These are phyloP conservation scores for Ginglymostoma cirratum DNA, from an alignment of 2,113 vertebrate species.

Conservation along the genomic window DNA sequence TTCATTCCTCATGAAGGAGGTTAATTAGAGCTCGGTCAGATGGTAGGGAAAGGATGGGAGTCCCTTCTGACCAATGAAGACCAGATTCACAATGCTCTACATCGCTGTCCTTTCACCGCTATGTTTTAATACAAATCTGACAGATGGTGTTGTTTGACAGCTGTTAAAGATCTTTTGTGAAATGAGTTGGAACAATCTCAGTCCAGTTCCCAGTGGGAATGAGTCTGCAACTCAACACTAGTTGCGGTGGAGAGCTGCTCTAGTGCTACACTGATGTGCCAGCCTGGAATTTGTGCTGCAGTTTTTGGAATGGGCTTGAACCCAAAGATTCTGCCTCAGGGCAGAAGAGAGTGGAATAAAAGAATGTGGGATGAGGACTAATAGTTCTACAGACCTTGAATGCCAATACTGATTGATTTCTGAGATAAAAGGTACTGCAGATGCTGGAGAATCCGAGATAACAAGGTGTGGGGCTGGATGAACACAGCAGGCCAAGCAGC, in stretches of 20 bases:
- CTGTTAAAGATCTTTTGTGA: conserved; percentile 14
- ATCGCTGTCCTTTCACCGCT: not conserved
- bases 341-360: not conserved
- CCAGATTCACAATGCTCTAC: not conserved
- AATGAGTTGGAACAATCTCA: conserved; percentile 20
- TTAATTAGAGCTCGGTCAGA: too few species aligned
- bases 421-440: too few species aligned
- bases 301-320: not conserved
- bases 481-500: too few species aligned
- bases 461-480: too few species aligned
- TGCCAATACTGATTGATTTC: not conserved
- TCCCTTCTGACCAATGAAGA: not conserved
- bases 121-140: not conserved
- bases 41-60: not conserved
- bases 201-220: not conserved
- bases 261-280: not conserved
- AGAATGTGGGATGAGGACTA: not conserved
- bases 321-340: not conserved
- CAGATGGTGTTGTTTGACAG: conserved; percentile 31
- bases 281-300: not conserved
- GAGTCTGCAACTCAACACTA: not conserved
- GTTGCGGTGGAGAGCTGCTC: not conserved
- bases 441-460: too few species aligned
- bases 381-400: too few species aligned
- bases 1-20: not conserved